Base-by-base conservation (phyloP, 2,797 vertebrate genomes). In the Muraenolepis orangiensis region DNA sequence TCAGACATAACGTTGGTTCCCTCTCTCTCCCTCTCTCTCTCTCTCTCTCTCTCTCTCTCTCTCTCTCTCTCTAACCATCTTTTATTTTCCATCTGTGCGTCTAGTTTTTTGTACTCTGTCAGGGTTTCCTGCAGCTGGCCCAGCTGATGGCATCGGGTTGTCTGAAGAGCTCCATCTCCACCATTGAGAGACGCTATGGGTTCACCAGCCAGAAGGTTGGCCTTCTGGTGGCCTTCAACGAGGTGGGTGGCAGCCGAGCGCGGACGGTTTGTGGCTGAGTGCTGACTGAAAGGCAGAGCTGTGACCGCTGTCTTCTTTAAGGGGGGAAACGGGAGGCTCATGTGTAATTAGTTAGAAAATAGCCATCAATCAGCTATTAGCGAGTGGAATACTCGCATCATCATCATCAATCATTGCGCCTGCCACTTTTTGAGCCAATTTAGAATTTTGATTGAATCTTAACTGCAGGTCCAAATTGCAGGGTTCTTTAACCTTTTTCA, bases 111-210 rank as follows among this genome's bases (percentile, higher is more conserved):
- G 93, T 99, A 1, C 72, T 96, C 4, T 98, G 97, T 78, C 97
- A 99, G 5, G 95, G 96, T 31, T 72, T 97, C 32, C 94, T 99
- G 76, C 96, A 98, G 85, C 89, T 99, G 74, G 82, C 96, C 0
- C 96, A 96, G 87, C 95, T 99, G 30, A 81, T 98, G 90, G 94
- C 96, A 29, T 98, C 97, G 0, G 94, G 96, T 11, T 98, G 96
- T 80, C 93, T 98, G 90, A 98, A 96, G 89, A 96, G 97, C 79
- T 96, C 96, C 87, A 95, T 98, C 83, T 95, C 96, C 36, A 98
- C 96, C 30, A 95, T 99, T 0, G 97, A 99, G 92, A 93, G 85
- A 70, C 94, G 97, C n/a, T 99, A 96, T 0, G 97, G 97, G 32
- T 89, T 99, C 36, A 93, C 96, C 88, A 99, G 97, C 83, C 94